Percentiles rank a stretch among this genome's conserved stretches.
phyloP scores from a whole-genome alignment of 2,888 invertebrate species.

The Drosophila monieri region DNA sequence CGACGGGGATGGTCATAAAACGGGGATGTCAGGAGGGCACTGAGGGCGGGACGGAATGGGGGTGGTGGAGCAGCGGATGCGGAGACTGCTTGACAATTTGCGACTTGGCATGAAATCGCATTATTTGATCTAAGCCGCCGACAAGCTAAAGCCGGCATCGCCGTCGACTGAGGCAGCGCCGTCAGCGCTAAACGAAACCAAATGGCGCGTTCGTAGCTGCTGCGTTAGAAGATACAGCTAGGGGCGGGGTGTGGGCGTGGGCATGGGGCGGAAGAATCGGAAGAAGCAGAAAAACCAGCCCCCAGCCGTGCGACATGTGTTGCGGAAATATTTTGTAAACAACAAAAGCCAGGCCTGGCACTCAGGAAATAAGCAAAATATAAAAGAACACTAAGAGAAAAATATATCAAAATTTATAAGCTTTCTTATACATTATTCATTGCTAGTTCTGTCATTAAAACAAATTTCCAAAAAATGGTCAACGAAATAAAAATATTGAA shows the following conservation, averaged over 20 bases:
- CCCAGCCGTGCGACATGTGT: conserved; percentile 72
- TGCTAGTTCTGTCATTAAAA: too few relatives aligned
- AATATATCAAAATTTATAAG: neutral
- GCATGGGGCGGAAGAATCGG: conserved; percentile 9
- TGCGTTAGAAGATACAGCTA: conserved; percentile 26
- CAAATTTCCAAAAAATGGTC: too few relatives aligned
- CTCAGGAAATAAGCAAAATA: conserved; percentile 26
- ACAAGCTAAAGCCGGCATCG: conserved; percentile 10
- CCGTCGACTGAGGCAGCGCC: conserved; percentile 23
- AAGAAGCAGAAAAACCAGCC: conserved; percentile 17
- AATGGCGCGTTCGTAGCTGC: conserved; percentile 68
- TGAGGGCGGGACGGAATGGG: conserved; percentile 8
- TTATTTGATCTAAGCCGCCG: conserved; percentile 81
- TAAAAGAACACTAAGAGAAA: conserved; percentile 7
- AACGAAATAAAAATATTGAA: too few relatives aligned
- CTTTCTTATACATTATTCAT: too few relatives aligned
- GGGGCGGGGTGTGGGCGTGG: conserved; percentile 2
- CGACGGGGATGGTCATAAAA: conserved; percentile 1
- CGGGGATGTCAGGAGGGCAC: conserved; percentile 6
- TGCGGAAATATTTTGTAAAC: conserved; percentile 74
- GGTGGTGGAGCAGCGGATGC: conserved; percentile 57
- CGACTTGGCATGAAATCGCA: conserved; percentile 82
- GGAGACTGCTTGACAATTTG: conserved; percentile 78
- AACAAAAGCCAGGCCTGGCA: conserved; percentile 40
- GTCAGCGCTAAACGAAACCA: conserved; percentile 79